Conservation (phyloP, 2,888 invertebrate genomes). For the Malthinus seriepunctatus region DNA sequence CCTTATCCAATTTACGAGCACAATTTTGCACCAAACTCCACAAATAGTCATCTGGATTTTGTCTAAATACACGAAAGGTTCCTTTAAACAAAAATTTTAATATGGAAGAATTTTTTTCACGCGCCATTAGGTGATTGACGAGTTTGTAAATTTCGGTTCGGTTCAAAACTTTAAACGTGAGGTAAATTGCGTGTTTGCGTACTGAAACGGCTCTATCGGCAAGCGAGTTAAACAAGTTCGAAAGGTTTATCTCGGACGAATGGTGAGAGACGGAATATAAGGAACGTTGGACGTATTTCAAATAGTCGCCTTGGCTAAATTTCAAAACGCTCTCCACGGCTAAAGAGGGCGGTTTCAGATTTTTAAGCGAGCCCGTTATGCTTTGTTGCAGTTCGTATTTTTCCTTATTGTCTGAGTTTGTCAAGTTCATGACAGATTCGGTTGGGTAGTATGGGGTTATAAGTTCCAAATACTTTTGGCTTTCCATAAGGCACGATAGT, state of each 20-base stretch:
- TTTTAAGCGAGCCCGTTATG: constrained; percentile 12
- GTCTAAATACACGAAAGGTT: constrained; percentile 8
- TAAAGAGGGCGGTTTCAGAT: constrained; percentile 9
- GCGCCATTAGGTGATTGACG: background rate
- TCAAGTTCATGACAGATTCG: constrained; percentile 9
- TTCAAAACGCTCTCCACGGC: constrained; percentile 13
- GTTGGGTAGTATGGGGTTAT: constrained; percentile 12
- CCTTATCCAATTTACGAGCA: background rate
- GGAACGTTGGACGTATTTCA: constrained; percentile 20
- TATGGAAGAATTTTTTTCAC: constrained; percentile 21
- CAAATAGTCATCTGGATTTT: constrained; percentile 12
- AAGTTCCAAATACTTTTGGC: constrained; percentile 6
- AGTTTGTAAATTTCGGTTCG: constrained; percentile 5
- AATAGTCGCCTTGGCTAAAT: constrained; percentile 20
- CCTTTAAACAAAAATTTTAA: constrained; percentile 16
- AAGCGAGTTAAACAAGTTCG: constrained; percentile 3
- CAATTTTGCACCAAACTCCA: constrained; percentile 8
- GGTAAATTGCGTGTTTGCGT: constrained; percentile 20
- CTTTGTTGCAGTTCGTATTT: constrained; percentile 13
- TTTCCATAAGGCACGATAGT: constrained; percentile 11
- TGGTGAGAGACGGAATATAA: constrained; percentile 14
- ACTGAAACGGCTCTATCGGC: constrained; percentile 18
- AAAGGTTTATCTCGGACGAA: constrained; percentile 11
- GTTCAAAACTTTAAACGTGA: constrained; percentile 11
- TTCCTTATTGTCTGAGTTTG: background rate